These are phyloP conservation scores for Syngnathus acus DNA, from an alignment of 2,797 vertebrate species.

Conservation along the genomic window DNA sequence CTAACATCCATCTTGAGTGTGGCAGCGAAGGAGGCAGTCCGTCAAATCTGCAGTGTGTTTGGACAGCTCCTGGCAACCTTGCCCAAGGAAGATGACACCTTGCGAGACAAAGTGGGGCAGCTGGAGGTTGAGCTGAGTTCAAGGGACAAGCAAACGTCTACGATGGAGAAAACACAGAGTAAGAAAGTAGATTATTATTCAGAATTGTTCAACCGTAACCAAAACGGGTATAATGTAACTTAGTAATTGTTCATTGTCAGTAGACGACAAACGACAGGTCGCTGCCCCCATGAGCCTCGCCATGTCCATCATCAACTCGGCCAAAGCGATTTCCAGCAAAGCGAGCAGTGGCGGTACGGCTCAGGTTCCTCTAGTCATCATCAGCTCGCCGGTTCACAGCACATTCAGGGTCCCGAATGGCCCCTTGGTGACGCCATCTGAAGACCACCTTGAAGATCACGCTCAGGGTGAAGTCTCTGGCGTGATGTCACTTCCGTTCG, in stretches of 20 bases:
- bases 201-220: no score
- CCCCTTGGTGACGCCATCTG: not conserved
- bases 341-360: not conserved
- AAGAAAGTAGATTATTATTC: not conserved
- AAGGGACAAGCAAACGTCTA: not conserved
- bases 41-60: conserved; percentile 49
- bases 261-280: conserved; percentile 23
- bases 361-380: conserved; percentile 29
- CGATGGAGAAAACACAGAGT: conserved; percentile 6
- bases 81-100: conserved; percentile 18
- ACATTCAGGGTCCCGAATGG: conserved; percentile 8
- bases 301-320: conserved; percentile 24
- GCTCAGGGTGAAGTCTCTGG: not conserved
- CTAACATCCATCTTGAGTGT: conserved; percentile 22
- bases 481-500: conserved; percentile 24
- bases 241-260: not conserved
- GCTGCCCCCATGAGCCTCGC: conserved; percentile 19
- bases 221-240: no score
- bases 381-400: conserved; percentile 18
- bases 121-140: conserved; percentile 18
- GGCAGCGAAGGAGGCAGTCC: conserved; percentile 25
- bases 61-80: conserved; percentile 22
- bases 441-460: not conserved
- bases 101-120: conserved; percentile 13
- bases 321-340: not conserved